Base-by-base conservation (phyloP, 2,113 vertebrate species). In the Antennarius striatus region DNA sequence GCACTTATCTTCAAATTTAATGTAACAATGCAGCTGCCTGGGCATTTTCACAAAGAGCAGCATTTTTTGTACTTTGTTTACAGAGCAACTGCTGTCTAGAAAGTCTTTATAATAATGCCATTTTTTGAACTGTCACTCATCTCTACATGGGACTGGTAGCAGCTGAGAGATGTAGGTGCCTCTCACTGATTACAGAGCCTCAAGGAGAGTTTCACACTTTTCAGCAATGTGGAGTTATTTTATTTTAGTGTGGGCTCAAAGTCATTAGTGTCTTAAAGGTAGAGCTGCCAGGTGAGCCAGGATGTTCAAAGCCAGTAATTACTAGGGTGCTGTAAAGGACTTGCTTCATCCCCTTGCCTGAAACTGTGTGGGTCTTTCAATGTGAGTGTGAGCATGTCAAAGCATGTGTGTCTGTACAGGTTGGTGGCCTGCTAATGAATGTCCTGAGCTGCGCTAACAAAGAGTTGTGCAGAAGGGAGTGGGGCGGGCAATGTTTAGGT, bases 281-380 rank as follows among this genome's bases (percentile, higher is more conserved):
- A 60, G 53, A 70, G 58, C 78, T 74, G 63, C 50, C 84, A 86
- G 87, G 86, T 88, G 82, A 88, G 76, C 58, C 86, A 42, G 64
- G 66, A 71, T 86, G 81, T 79, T 74, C 61, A 81, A 88, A 71
- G 74, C 75, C 72, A 46, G 73, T 90, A 86, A 91, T 91, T 90
- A 90, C 74, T 72, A 80, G 39, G 68, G 71, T 79, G 77, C 74
- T 56, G 61, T 16, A 61, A 73, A 77, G 79, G 73, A 71, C 65
- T 72, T 69, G 56, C 43, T 54, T 40, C 42, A 45, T 72, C 70
- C 50, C 73, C 48, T 76, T 84, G 79, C 80, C 73, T 66, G 54
- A 68, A 28, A 53, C 69, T 36, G 22, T 51, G 32, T 48, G 28
- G 22, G 22, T 22, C 22, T 22, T 22, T 22, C 22, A 22, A 22